These are phyloP conservation scores for Gobius niger DNA, from an alignment of 2,113 vertebrate species.

Conservation along the genomic window DNA sequence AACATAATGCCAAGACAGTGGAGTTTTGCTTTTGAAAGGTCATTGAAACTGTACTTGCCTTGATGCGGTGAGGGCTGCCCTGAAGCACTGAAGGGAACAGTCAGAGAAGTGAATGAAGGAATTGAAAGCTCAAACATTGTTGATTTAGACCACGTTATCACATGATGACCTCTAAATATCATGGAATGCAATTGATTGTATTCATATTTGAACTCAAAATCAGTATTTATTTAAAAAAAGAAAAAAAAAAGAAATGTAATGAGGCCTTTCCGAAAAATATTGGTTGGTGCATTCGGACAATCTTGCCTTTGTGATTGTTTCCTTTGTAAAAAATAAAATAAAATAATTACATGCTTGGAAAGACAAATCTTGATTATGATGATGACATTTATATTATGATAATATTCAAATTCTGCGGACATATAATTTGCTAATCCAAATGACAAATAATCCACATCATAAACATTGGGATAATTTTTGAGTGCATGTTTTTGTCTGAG, in stretches of 20 bases:
- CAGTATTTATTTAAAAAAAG: too few relatives aligned
- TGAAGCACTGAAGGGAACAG: neutral
- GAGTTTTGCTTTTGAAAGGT: neutral
- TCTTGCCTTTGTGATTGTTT: slow-evolving; percentile 1
- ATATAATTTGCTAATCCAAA: too few relatives aligned
- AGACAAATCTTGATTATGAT: too few relatives aligned
- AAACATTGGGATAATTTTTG: too few relatives aligned
- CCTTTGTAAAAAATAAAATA: neutral
- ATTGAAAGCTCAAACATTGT: neutral
- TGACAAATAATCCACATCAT: too few relatives aligned
- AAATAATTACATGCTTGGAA: too few relatives aligned
- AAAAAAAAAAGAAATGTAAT: too few relatives aligned
- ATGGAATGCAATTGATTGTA: neutral
- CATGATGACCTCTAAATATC: slow-evolving; percentile 3
- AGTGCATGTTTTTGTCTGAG: too few relatives aligned
- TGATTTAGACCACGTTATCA: neutral
- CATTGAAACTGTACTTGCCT: neutral
- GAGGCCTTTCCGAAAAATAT: neutral
- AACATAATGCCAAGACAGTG: neutral
- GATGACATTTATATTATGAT: too few relatives aligned
- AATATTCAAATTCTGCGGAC: too few relatives aligned
- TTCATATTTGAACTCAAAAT: neutral
- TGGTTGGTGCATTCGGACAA: neutral
- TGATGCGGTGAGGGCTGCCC: neutral
- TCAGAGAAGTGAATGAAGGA: neutral